These are phyloP conservation scores for Pygmarrhopalites habei DNA, from an alignment of 1,140 invertebrate genomes.

Conservation along the genomic window DNA sequence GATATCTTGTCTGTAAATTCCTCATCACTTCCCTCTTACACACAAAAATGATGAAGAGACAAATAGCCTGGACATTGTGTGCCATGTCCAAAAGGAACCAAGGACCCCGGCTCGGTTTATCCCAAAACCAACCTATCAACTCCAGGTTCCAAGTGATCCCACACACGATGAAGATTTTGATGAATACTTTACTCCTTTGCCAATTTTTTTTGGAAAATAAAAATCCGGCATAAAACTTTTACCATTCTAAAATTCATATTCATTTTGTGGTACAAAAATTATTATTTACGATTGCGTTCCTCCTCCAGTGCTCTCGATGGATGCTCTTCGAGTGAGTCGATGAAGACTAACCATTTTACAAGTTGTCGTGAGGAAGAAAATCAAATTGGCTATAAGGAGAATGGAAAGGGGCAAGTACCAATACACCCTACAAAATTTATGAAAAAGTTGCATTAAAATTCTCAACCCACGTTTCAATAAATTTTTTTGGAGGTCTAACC, in stretches of 20 bases:
- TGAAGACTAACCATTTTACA: slow-evolving; percentile 39
- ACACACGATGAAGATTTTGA: slow-evolving; percentile 63
- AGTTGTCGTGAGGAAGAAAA: slow-evolving; percentile 43
- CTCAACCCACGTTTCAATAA: too few species aligned
- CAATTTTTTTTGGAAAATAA: slow-evolving; percentile 30
- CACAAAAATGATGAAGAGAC: slow-evolving; percentile 80
- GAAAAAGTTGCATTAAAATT: too few species aligned
- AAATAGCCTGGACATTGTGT: slow-evolving; percentile 76
- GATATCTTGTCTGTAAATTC: slow-evolving; percentile 10
- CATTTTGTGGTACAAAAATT: too few species aligned
- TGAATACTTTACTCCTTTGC: slow-evolving; percentile 55
- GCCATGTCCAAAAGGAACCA: slow-evolving; percentile 49
- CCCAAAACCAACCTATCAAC: slow-evolving; percentile 51
- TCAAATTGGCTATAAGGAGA: slow-evolving; percentile 42
- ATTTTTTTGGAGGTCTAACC: not conserved
- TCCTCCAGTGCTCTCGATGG: slow-evolving; percentile 7
- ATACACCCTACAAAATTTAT: too few species aligned
- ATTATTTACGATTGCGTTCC: slow-evolving; percentile 25
- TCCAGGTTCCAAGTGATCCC: slow-evolving; percentile 67
- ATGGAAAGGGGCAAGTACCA: slow-evolving; percentile 41
- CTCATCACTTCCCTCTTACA: slow-evolving; percentile 55
- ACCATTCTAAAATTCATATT: too few species aligned
- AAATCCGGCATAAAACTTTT: too few species aligned
- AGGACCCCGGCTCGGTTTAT: not conserved
- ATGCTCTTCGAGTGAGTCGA: slow-evolving; percentile 13